phyloP scores from a whole-genome alignment of 2,113 vertebrate genomes.

The Petrocephalus microphthalmus region DNA sequence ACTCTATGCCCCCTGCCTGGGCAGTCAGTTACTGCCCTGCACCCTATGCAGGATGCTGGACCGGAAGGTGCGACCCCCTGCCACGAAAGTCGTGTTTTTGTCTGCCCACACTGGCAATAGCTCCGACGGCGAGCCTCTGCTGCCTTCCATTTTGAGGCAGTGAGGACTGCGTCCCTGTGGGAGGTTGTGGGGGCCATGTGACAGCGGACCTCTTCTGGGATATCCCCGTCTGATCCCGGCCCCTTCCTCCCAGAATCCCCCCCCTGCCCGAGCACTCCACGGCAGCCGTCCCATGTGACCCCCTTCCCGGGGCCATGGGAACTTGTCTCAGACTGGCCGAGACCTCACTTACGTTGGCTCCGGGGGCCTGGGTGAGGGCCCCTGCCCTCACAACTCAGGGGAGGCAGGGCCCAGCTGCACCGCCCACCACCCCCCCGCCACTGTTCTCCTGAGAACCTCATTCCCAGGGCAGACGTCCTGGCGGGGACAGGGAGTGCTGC shows the following conservation, averaged over 20 bases:
- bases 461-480: conserved; percentile 11
- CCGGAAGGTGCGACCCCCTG: neutral
- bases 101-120: neutral
- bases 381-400: neutral
- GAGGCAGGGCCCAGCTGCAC: conserved; percentile 2
- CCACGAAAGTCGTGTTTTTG: neutral
- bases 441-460: neutral
- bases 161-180: neutral
- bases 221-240: neutral
- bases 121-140: neutral
- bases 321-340: neutral
- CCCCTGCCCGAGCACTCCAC: neutral
- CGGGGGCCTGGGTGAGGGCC: neutral
- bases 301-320: conserved; percentile 17
- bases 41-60: neutral
- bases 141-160: neutral
- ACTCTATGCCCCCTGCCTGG: neutral
- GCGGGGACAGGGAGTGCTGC: conserved; percentile 13
- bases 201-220: neutral
- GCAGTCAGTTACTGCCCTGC: neutral
- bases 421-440: neutral
- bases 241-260: conserved; percentile 12
- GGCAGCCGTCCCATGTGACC: neutral
- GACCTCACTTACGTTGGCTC: neutral
- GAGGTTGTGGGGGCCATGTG: neutral